Percentiles rank a stretch among this genome's conserved stretches.
Evolutionary conservation across 2,888 invertebrate species (phyloP).

Genomic region (Creontiades dilutus): DNA sequence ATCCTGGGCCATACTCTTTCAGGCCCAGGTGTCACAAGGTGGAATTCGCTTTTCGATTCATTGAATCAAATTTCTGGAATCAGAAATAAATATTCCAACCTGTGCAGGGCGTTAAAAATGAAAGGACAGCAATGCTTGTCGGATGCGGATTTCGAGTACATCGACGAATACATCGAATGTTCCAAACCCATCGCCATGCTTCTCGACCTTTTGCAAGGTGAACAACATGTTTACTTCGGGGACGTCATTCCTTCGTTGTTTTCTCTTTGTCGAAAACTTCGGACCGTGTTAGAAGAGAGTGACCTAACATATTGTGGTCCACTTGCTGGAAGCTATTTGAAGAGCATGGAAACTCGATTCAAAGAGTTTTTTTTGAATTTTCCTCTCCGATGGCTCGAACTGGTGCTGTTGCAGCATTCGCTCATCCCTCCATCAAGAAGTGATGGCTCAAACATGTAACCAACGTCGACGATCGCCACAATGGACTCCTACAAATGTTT

Average conservation of each 20-base stretch:
- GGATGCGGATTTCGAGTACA: slow-evolving; percentile 57
- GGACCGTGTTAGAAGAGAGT: not conserved
- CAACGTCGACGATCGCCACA: not conserved
- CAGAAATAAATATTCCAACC: not conserved
- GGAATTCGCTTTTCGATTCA: slow-evolving; percentile 61
- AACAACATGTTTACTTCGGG: slow-evolving; percentile 59
- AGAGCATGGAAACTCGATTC: slow-evolving; percentile 60
- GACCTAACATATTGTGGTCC: slow-evolving; percentile 52
- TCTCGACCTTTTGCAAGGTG: slow-evolving; percentile 61
- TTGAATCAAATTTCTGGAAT: slow-evolving; percentile 43
- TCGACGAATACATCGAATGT: slow-evolving; percentile 62
- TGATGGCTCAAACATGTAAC: slow-evolving; percentile 16
- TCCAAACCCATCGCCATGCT: slow-evolving; percentile 55
- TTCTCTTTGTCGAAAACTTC: slow-evolving; percentile 51
- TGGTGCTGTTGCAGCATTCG: slow-evolving; percentile 51
- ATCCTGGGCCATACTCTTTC: slow-evolving; percentile 62
- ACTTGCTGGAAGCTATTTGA: slow-evolving; percentile 39
- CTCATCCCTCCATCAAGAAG: slow-evolving; percentile 41
- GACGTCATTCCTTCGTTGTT: slow-evolving; percentile 53
- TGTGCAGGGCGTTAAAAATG: slow-evolving; percentile 53
- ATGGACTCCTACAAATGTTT: slow-evolving; percentile 22
- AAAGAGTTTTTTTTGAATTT: slow-evolving; percentile 59
- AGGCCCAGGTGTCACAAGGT: slow-evolving; percentile 61
- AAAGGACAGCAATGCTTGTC: slow-evolving; percentile 37
- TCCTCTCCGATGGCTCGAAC: slow-evolving; percentile 27